Evolutionary conservation across 2,113 vertebrate species (phyloP), one percentile per base, ranked within the genome.

Genomic region (Salminus brasiliensis): DNA sequence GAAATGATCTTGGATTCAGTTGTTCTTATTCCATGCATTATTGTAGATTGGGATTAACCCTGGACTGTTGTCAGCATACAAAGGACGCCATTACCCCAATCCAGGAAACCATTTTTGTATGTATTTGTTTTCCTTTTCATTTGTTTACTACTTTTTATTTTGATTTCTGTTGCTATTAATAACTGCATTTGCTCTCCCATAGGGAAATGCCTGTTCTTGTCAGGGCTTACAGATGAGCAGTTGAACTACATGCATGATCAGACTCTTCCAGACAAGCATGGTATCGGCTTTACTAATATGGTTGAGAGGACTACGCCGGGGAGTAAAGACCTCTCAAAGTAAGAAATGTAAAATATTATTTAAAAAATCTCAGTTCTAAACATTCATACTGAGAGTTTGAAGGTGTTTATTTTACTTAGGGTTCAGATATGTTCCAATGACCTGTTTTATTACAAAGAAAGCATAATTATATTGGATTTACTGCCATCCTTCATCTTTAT

Each of bases 41-140:
- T 89, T 89, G 69, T 89, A 99, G 98, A 96, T 99, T 88, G 98
- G 98, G 84, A 99, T 99, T 88, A 99, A 99, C 82, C 98, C 98
- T 8, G 98, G 98, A 86, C 92, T 99, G 43, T 90, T 99, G 94
- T 97, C 98, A 83, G 97, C 98, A 80, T 98, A 94, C 91, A 99
- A 98, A 94, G 97, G 97, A 77, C 97, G 96, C 87, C 97, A 99
- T 90, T 99, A 99, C 82, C 98, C 98, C 39, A 98, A 97, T 90
- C 98, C 98, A 87, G 98, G 98, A 88, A 99, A 99, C 88, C 97
- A 99, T 88, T 99, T 99, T 85, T 99, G 98, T 99, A 94, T 25
- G 97, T 93, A 81, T 25, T 39, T 39, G 59, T 77, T n/a, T 4
- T 49, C n/a, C 30, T 13, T 0, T 86, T 53, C 18, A 25, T 23